Evolutionary conservation across 1,140 invertebrate species (phyloP), one percentile per base, ranked within the genome.

Genomic region (Teleopsis dalmanni): DNA sequence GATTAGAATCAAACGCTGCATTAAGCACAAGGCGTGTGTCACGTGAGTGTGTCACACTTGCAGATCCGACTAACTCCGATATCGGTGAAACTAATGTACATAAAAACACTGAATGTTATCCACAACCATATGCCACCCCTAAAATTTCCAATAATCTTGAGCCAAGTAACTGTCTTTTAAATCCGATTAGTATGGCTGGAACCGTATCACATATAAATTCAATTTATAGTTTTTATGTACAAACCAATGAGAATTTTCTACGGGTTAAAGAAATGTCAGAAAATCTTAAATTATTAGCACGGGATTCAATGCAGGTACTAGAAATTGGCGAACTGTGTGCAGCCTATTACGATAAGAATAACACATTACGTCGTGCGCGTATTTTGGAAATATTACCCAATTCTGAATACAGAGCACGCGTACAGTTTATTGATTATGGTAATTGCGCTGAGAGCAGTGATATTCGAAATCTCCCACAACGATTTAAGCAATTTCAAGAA

Each of bases 361-460:
- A 40, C 0, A 55, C 61, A 3, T 59, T 61, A 19, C 66, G 61
- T 52, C 52, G 65, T 5, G 56, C 55, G n/a, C 56, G 52, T 14
- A 49, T 69, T 7, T n/a, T 62, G 29, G 58, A 67, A 27, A 14
- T 54, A 7, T n/a, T 65, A 34, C 36, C 43, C 2, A 16, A 51
- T 13, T n/a, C n/a, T n/a, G n/a, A n/a, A n/a, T n/a, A n/a, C n/a
- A 44, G 38, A 13, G 35, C 11, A 9, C 78, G 81, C 62, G 80
- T 85, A 0, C 52, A 81, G 2, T 84, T 82, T 51, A 77, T 85
- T 58, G 85, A 87, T 70, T 87, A 83, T 58, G 84, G 84, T 18
- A 85, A 84, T 61, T 75, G 77, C 0, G 77, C 78, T 9, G 69
- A 78, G 2, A 75, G 76, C 0, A 76, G 72, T 21, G 75, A 78